These are phyloP conservation scores for Syrista parreyssii DNA, from an alignment of 2,888 invertebrate species.

Conservation along the genomic window DNA sequence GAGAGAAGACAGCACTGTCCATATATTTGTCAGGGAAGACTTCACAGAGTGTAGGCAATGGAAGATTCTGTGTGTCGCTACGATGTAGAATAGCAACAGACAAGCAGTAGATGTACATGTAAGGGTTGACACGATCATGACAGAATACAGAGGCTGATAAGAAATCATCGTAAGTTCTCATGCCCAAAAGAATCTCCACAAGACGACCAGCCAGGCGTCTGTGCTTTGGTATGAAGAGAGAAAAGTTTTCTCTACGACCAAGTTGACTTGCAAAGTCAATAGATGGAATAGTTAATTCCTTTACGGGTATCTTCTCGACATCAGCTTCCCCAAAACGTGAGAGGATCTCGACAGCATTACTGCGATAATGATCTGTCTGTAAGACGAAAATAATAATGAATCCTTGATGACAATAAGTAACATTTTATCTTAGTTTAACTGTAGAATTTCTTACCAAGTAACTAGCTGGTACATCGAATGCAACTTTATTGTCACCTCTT, in stretches of 20 bases:
- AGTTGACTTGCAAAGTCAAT: slow-evolving; percentile 3
- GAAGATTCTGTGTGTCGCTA: slow-evolving; percentile 71
- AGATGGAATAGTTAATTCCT: neutral
- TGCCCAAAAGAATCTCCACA: slow-evolving; percentile 48
- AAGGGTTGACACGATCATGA: slow-evolving; percentile 60
- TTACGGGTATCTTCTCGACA: neutral
- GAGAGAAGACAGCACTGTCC: slow-evolving; percentile 71
- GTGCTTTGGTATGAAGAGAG: slow-evolving; percentile 62
- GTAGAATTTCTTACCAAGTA: slow-evolving; percentile 13
- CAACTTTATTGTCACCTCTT: slow-evolving; percentile 8
- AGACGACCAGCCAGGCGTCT: slow-evolving; percentile 55
- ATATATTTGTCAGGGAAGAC: slow-evolving; percentile 76
- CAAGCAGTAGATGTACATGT: slow-evolving; percentile 62
- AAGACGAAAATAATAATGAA: neutral
- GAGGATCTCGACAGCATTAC: slow-evolving; percentile 9
- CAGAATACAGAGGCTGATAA: slow-evolving; percentile 49
- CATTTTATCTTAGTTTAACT: neutral
- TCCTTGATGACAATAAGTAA: neutral
- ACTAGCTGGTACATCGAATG: slow-evolving; percentile 11
- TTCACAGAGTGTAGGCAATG: slow-evolving; percentile 74
- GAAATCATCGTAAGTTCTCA: slow-evolving; percentile 48
- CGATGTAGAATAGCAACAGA: slow-evolving; percentile 64
- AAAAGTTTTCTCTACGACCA: slow-evolving; percentile 51
- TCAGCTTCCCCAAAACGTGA: slow-evolving; percentile 2
- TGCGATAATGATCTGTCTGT: neutral